Evolutionary conservation across 1,140 invertebrate genomes (phyloP).

Genomic region (Nymphalis io): DNA sequence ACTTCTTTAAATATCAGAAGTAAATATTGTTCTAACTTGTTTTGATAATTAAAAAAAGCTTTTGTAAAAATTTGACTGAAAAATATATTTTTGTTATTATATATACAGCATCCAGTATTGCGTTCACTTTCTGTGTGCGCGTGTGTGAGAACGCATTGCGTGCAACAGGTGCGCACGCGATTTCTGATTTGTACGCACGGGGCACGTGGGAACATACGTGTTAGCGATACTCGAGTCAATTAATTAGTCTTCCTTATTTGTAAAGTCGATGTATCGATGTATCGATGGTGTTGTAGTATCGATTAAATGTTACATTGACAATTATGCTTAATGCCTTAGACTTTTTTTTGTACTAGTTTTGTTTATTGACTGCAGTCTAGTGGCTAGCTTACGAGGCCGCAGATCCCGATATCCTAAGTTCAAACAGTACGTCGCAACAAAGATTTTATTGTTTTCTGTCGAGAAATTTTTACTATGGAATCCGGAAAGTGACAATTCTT

Average conservation of each 20-base stretch:
- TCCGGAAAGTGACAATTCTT: too few relatives aligned
- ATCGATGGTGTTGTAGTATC: neutral
- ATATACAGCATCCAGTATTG: neutral
- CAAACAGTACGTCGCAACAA: too few relatives aligned
- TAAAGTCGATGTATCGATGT: slow-evolving; percentile 5
- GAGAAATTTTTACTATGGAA: too few relatives aligned
- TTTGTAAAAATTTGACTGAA: too few relatives aligned
- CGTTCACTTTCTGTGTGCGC: slow-evolving; percentile 7
- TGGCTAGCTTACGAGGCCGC: too few relatives aligned
- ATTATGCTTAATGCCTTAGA: neutral
- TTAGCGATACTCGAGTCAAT: slow-evolving; percentile 11
- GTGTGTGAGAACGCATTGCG: slow-evolving; percentile 34
- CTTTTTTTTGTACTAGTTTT: neutral
- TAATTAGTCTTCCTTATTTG: slow-evolving; percentile 10
- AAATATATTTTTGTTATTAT: too few relatives aligned
- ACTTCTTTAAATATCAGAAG: too few relatives aligned
- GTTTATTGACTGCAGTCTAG: too few relatives aligned
- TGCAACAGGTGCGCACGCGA: slow-evolving; percentile 40
- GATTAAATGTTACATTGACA: neutral
- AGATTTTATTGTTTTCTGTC: too few relatives aligned
- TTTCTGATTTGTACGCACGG: slow-evolving; percentile 12
- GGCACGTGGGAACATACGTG: slow-evolving; percentile 17
- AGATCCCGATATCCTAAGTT: too few relatives aligned
- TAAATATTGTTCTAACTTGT: too few relatives aligned
- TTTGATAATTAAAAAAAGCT: too few relatives aligned